Percentiles rank a stretch among this genome's conserved stretches.
These are phyloP conservation scores for Vireo griseus DNA, from an alignment of 2,797 vertebrate genomes.

Conservation along the genomic window DNA sequence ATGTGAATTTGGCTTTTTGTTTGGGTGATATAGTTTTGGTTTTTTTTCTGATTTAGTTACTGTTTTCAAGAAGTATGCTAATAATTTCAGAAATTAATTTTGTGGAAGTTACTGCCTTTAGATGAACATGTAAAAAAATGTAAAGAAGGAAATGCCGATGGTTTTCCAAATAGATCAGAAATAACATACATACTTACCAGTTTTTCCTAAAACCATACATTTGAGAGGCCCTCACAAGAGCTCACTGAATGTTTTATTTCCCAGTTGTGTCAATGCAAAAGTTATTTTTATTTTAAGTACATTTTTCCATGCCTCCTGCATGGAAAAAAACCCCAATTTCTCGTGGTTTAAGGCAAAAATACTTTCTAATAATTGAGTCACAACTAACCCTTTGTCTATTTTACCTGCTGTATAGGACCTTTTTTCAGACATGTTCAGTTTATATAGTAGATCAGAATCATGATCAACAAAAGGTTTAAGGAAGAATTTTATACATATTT, in stretches of 20 bases:
- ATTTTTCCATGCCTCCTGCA: neutral
- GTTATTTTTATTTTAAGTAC: neutral
- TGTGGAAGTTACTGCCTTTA: neutral
- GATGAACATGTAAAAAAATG: neutral
- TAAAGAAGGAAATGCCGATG: neutral
- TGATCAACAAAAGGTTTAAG: neutral
- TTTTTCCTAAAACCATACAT: neutral
- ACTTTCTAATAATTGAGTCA: neutral
- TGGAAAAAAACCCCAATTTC: fast-evolving
- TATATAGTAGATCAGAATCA: neutral
- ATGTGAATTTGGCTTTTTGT: neutral
- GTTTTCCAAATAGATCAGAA: neutral
- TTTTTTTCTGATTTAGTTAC: neutral
- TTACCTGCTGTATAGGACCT: neutral
- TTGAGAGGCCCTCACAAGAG: neutral
- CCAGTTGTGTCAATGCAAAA: neutral
- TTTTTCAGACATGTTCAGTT: neutral
- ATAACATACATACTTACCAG: neutral
- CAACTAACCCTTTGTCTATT: neutral
- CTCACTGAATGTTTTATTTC: neutral
- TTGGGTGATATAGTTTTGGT: neutral
- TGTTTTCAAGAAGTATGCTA: neutral
- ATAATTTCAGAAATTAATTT: neutral
- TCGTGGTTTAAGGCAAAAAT: neutral
- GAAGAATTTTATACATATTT: neutral